Evolutionary conservation across 2,797 vertebrate species (phyloP).

Genomic region (Neosilurus hyrtlii): DNA sequence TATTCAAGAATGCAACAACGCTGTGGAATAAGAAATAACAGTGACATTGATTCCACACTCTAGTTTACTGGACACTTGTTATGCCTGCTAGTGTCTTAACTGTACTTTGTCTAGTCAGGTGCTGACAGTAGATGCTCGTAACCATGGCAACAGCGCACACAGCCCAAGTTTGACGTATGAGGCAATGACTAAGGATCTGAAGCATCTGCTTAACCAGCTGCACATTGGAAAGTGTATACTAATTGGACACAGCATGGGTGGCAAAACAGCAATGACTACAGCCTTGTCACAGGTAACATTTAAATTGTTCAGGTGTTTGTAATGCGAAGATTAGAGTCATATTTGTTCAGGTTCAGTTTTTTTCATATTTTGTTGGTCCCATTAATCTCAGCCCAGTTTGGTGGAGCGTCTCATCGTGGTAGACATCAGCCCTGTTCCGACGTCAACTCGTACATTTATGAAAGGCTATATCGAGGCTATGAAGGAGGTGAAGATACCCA

Average conservation of each 20-base stretch:
- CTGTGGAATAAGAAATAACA: background rate
- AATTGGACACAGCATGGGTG: constrained; percentile 96
- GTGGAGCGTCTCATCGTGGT: constrained; percentile 87
- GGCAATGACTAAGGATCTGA: constrained; percentile 84
- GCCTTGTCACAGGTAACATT: constrained; percentile 80
- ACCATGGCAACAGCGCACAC: constrained; percentile 91
- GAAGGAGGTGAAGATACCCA: constrained; percentile 78
- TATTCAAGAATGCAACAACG: background rate
- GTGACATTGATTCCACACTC: background rate
- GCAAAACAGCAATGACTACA: constrained; percentile 89
- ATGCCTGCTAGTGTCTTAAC: constrained; percentile 65
- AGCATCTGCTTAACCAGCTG: constrained; percentile 79
- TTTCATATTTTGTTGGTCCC: background rate
- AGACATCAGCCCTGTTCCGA: constrained; percentile 82
- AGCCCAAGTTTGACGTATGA: constrained; percentile 81
- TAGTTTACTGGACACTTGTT: background rate
- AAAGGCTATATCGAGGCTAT: constrained; percentile 80
- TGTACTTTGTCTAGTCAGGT: constrained; percentile 82
- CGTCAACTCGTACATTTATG: constrained; percentile 65
- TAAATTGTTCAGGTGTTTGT: background rate
- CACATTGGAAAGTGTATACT: constrained; percentile 83
- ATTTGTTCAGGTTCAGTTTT: background rate
- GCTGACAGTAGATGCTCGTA: constrained; percentile 92
- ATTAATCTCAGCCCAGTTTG: constrained; percentile 74
- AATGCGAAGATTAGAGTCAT: constrained; percentile 19